Evolutionary conservation across 2,888 invertebrate genomes (phyloP).

Genomic region (Coecobrya sp.): DNA sequence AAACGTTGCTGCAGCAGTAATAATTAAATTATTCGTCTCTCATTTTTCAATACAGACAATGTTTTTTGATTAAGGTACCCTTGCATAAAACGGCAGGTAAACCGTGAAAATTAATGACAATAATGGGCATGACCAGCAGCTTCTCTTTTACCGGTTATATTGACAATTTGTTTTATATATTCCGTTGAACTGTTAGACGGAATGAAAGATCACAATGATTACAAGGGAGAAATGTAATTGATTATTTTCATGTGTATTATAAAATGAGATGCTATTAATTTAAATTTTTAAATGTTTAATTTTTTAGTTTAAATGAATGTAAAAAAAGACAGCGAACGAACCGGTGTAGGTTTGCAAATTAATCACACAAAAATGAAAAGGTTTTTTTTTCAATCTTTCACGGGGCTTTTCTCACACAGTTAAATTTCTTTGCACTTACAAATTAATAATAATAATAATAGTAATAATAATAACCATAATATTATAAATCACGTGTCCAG

Average conservation of each 20-base stretch:
- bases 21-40: neutral
- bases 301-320: neutral
- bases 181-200: neutral
- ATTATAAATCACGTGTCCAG: constrained; percentile 65
- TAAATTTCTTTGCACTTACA: neutral
- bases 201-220: neutral
- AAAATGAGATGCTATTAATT: neutral
- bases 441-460: neutral
- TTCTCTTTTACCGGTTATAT: neutral
- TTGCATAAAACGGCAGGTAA: neutral
- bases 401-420: neutral
- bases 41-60: neutral
- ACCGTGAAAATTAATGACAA: neutral
- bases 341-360: constrained; percentile 10
- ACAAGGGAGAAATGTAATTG: neutral
- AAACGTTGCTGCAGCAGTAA: neutral
- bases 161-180: neutral
- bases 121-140: neutral
- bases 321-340: neutral
- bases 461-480: constrained; percentile 25
- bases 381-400: neutral
- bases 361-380: neutral
- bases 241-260: neutral
- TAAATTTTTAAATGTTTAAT: neutral
- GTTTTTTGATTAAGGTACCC: neutral